Evolutionary conservation across 2,797 vertebrate genomes (phyloP).

Genomic region (Poeciliopsis gracilis): DNA sequence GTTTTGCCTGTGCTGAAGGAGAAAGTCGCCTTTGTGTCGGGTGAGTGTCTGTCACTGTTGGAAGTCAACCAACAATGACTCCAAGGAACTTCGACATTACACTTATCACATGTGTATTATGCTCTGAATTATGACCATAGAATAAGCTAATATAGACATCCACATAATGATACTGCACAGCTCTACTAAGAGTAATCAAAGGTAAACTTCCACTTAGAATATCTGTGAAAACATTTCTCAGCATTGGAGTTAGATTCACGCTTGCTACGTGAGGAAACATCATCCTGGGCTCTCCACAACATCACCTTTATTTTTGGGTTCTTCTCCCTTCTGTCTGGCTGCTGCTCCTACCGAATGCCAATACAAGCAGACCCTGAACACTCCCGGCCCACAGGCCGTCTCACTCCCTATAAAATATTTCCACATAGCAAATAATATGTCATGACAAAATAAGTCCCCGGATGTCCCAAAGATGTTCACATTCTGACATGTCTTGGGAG

Average conservation of each 20-base stretch:
- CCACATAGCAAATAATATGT: constrained; percentile 5
- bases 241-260: background rate
- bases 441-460: background rate
- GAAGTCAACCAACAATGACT: background rate
- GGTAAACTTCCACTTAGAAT: background rate
- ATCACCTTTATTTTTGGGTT: constrained; percentile 45
- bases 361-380: constrained; percentile 48
- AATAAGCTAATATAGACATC: background rate
- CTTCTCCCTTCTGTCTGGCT: constrained; percentile 23
- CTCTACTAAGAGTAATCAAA: background rate
- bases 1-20: constrained; percentile 96
- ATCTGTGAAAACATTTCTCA: background rate
- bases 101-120: background rate
- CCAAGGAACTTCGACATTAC: background rate
- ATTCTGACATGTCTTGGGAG: background rate
- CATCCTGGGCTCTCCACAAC: background rate
- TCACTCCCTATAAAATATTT: constrained; percentile 15
- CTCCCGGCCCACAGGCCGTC: constrained; percentile 15
- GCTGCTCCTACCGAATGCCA: constrained; percentile 28
- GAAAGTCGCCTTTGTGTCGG: constrained; percentile 98
- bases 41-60: constrained; percentile 77
- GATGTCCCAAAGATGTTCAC: background rate
- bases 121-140: background rate
- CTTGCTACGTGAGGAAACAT: constrained; percentile 26
- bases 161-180: background rate